Base-by-base conservation (phyloP, 2,797 vertebrate species). In the Phalanger gymnotis region DNA sequence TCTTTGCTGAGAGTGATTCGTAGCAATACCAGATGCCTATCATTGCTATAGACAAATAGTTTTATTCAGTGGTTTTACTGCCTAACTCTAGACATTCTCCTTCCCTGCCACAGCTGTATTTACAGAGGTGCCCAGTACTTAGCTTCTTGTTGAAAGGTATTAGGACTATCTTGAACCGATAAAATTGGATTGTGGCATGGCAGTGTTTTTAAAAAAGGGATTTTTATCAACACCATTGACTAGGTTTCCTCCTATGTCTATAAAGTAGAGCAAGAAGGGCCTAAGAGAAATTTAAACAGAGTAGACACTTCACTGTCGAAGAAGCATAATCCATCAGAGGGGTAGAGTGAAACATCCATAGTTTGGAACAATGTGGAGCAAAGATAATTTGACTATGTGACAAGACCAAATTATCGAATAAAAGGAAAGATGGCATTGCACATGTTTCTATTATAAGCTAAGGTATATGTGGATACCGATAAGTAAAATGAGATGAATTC, bases 391-490 rank as follows among this genome's bases (percentile, higher is more conserved):
- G 19, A 73, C 66, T 81, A 0, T 73, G 19, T 81, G 19, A 47
- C n/a, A 81, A 25, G 19, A 19, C 22, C 19, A 81, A 47, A 81
- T 40, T 81, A 47, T 47, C 22, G 2, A 81, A 81, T 40, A 73
- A 73, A 73, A 73, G 66, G 25, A 40, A 81, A 87, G 40, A 87
- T 81, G 22, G 27, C 40, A 73, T 40, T 73, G 19, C 19, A 40
- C 16, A 52, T 73, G 31, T 92, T 56, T 54, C 53, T 30, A 10
- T 47, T 94, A 58, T 92, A 92, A 90, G 66, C 73, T 91, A 94
- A 96, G 94, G 40, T 96, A 52, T 93, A 58, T 92, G 34, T 92
- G 30, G 58, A 55, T 92, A 47, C 22, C 4, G 27, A 2, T 92
- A 81, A 89, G 40, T 87, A 87, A n/a, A 91, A 25, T 93, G 66